Conservation (phyloP, 2,797 vertebrate genomes). For the Lepilemur ruficaudatus region DNA sequence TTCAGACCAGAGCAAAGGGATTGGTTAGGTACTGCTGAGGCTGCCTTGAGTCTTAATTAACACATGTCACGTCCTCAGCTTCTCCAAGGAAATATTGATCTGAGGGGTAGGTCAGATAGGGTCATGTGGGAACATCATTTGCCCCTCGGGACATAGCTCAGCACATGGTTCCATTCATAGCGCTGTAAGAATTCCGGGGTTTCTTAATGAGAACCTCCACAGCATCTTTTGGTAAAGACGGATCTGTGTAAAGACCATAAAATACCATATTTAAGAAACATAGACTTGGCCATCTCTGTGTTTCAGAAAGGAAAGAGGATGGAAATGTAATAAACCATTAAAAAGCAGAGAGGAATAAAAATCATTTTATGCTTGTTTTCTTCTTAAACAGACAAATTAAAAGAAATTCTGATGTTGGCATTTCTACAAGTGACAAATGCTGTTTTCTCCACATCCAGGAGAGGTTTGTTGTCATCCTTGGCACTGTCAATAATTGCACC, state of each 20-base stretch:
- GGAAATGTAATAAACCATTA: background rate
- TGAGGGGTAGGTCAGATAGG: background rate
- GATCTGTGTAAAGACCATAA: background rate
- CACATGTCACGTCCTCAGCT: background rate
- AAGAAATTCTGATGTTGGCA: background rate
- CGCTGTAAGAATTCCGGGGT: background rate
- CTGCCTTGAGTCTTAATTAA: background rate
- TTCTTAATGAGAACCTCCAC: background rate
- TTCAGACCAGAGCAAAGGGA: accelerated
- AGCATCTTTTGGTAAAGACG: background rate
- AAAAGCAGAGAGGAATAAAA: background rate
- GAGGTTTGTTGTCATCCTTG: background rate
- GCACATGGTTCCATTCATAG: background rate
- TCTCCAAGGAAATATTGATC: background rate
- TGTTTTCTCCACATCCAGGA: background rate
- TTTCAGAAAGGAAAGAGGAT: background rate
- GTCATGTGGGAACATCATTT: background rate
- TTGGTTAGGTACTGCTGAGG: background rate
- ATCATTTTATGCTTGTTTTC: background rate
- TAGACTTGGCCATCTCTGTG: background rate
- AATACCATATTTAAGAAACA: background rate
- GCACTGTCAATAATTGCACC: background rate
- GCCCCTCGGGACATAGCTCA: background rate
- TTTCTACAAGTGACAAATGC: background rate
- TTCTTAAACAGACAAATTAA: background rate